phyloP scores from a whole-genome alignment of 1,140 invertebrate species.

The Drosophila sucinea region DNA sequence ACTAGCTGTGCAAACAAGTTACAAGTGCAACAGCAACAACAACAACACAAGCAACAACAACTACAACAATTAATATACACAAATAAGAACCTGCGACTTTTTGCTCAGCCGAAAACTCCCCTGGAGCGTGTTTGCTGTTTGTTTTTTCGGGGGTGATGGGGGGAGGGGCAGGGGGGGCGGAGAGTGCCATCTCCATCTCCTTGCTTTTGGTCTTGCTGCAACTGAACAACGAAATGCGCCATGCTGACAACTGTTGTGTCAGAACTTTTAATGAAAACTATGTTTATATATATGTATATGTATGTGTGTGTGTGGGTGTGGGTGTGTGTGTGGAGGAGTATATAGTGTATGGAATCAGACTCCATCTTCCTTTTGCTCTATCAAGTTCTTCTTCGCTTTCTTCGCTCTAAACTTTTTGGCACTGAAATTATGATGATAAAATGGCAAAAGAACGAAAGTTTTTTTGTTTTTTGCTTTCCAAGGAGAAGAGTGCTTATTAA shows the following conservation, averaged over 20 bases:
- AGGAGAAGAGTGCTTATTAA: conserved; percentile 26
- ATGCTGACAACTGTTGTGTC: conserved; percentile 48
- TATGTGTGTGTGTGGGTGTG: too few species aligned
- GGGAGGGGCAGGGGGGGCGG: too few species aligned
- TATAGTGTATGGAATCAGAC: conserved; percentile 22
- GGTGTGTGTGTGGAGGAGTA: neutral
- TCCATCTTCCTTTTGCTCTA: conserved; percentile 30
- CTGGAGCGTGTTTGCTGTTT: conserved; percentile 23
- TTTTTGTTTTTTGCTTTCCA: conserved; percentile 17
- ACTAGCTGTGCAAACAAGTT: conserved; percentile 56
- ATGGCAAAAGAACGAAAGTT: conserved; percentile 42
- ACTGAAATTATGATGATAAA: conserved; percentile 71
- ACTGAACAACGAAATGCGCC: conserved; percentile 16
- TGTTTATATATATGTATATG: conserved; percentile 15
- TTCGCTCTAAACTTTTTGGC: conserved; percentile 48
- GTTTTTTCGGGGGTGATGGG: conserved; percentile 11
- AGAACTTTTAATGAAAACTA: conserved; percentile 67
- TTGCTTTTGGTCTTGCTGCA: neutral
- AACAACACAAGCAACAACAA: conserved; percentile 30
- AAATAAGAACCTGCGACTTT: conserved; percentile 61
- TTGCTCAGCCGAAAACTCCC: conserved; percentile 41
- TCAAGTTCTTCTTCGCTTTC: conserved; percentile 29
- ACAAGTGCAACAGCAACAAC: conserved; percentile 37
- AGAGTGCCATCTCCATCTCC: neutral
- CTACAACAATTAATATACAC: conserved; percentile 66